Evolutionary conservation across 2,797 vertebrate genomes (phyloP).

Genomic region (Poecilia wingei): DNA sequence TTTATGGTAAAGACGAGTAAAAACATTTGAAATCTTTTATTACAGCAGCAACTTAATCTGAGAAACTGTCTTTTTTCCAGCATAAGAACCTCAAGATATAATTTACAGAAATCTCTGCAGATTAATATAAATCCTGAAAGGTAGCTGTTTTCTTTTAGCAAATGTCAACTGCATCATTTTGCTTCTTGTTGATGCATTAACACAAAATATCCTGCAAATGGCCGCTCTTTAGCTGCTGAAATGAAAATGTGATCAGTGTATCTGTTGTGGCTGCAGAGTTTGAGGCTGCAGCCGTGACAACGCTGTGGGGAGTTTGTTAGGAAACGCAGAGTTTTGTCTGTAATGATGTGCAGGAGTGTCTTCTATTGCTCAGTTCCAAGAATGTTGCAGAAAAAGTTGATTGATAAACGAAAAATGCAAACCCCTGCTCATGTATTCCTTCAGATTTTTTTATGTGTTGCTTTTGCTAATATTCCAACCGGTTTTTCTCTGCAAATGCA

Average conservation of each 20-base stretch:
- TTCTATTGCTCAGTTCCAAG: neutral
- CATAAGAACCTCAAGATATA: neutral
- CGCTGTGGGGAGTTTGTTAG: neutral
- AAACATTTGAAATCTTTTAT: neutral
- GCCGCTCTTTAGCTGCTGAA: neutral
- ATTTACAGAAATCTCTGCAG: conserved; percentile 3
- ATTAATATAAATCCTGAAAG: neutral
- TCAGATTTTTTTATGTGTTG: neutral
- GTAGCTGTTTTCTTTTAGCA: neutral
- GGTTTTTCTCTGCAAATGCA: neutral
- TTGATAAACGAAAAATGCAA: neutral
- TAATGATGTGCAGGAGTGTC: conserved; percentile 12
- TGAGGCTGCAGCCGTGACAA: conserved; percentile 1
- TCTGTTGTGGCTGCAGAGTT: conserved; percentile 11
- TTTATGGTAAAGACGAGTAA: neutral
- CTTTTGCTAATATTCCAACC: neutral
- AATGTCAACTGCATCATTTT: neutral
- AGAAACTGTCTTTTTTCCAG: neutral
- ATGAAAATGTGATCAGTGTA: neutral
- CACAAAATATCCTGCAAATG: neutral
- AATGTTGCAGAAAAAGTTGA: neutral
- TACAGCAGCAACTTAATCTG: neutral
- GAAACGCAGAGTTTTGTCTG: conserved; percentile 3
- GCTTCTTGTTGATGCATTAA: neutral
- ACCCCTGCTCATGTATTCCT: neutral